phyloP scores from a whole-genome alignment of 2,113 vertebrate species.

The Euleptes europaea region DNA sequence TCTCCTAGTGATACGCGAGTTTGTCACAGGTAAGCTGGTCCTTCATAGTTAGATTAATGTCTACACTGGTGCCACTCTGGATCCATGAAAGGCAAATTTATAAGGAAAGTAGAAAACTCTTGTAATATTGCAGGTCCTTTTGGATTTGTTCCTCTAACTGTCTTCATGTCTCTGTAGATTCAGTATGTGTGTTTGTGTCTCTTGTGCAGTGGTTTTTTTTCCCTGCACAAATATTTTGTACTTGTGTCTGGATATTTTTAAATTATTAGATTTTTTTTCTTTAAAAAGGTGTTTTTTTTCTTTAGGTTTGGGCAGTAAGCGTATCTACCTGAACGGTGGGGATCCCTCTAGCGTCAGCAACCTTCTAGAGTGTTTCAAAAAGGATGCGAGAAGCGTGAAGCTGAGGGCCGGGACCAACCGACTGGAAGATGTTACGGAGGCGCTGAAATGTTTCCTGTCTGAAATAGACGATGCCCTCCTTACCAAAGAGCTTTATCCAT shows the following conservation, averaged over 20 bases:
- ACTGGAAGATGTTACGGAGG: conserved; percentile 89
- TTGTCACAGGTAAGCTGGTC: too few species aligned
- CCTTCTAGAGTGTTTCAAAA: conserved; percentile 87
- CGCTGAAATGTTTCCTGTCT: conserved; percentile 88
- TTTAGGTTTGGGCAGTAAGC: conserved; percentile 87
- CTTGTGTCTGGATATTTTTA: not conserved
- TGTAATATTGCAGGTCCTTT: not conserved
- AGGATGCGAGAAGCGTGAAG: conserved; percentile 91
- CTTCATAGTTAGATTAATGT: too few species aligned
- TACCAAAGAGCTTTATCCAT: conserved; percentile 95
- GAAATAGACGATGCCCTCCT: conserved; percentile 89
- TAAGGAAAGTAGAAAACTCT: too few species aligned
- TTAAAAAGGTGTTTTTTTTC: conserved; percentile 11
- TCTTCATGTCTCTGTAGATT: not conserved
- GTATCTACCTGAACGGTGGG: conserved; percentile 86
- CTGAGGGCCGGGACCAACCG: conserved; percentile 86
- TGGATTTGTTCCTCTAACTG: not conserved
- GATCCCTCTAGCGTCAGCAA: conserved; percentile 75
- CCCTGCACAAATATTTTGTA: not conserved
- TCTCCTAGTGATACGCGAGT: too few species aligned
- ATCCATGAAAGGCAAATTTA: too few species aligned
- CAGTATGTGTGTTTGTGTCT: too few species aligned
- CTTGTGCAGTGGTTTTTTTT: too few species aligned
- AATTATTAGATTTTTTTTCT: conserved; percentile 18
- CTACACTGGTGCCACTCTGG: too few species aligned